Evolutionary conservation across 2,797 vertebrate species (phyloP), one percentile per base, ranked within the genome.

Genomic region (Carapus acus): DNA sequence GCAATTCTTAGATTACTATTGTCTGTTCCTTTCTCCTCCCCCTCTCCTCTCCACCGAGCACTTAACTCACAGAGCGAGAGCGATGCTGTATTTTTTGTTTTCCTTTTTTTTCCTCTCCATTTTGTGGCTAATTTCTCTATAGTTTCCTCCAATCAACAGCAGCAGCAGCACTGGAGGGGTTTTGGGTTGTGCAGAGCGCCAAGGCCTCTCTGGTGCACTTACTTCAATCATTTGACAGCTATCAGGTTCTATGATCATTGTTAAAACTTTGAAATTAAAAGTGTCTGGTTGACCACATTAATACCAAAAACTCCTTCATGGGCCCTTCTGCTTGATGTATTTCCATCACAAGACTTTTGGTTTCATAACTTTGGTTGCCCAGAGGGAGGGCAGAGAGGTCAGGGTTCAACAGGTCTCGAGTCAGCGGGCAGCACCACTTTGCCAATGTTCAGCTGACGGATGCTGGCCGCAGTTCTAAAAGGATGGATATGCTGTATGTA

Each of bases 271-370:
- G 46, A 80, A 81, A 83, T 78, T 84, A 78, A 85, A 83, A 79
- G 67, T 78, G 76, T 83, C 77, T 83, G 82, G 74, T 79, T 77
- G 81, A 79, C 78, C 73, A 77, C 69, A 72, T 79, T 65, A 77
- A 79, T 78, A 79, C 74, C 77, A 79, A 83, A n/a, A n/a, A 73
- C 51, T 16, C 29, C 55, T 49, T 43, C 39, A 51, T 8, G 48
- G 44, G 34, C 31, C 42, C 1, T 43, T 67, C 47, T 76, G 55
- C 18, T 63, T 77, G 70, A 69, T 24, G 41, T 72, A 38, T 62
- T 54, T 78, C 42, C 21, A 38, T 37, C 27, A 33, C 14, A 13
- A 7, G 31, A 33, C 31, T 7, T 33, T 33, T 36, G 2, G 4
- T 36, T 36, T 15, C 2, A 2, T 15, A 15, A 15, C 34, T 36